These are phyloP conservation scores for Notechis scutatus DNA, from an alignment of 2,113 vertebrate genomes.

Conservation along the genomic window DNA sequence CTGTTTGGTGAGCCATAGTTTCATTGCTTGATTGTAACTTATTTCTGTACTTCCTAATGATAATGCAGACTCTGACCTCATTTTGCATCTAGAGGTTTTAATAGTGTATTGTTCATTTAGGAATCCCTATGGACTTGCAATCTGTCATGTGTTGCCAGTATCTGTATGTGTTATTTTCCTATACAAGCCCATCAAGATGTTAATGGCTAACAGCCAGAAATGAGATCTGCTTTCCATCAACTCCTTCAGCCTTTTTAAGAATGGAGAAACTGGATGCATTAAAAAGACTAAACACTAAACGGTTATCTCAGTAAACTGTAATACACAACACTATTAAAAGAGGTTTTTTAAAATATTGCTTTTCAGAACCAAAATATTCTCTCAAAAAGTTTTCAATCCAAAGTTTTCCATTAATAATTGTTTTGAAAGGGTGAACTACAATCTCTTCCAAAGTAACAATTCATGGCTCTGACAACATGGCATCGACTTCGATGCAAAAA, in stretches of 20 bases:
- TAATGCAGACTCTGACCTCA: not conserved
- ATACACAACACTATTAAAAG: not conserved
- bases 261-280: not conserved
- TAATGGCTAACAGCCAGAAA: not conserved
- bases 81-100: not conserved
- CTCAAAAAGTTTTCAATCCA: not conserved
- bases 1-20: not conserved
- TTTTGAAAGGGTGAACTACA: not conserved
- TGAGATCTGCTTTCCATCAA: rapidly evolving
- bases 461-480: not conserved
- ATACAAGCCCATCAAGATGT: rapidly evolving
- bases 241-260: not conserved
- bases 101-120: not conserved
- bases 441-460: not conserved
- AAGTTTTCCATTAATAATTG: not conserved
- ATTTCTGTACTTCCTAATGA: rapidly evolving
- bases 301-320: not conserved
- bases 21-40: not conserved
- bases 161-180: not conserved
- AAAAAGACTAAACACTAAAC: not conserved
- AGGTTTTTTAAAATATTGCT: not conserved
- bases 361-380: not conserved
- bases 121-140: not conserved
- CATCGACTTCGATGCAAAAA: not conserved
- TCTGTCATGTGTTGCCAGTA: not conserved